Percentiles rank a stretch among this genome's conserved stretches.
phyloP scores from a whole-genome alignment of 2,797 vertebrate genomes.

The Sarcoramphus papa region DNA sequence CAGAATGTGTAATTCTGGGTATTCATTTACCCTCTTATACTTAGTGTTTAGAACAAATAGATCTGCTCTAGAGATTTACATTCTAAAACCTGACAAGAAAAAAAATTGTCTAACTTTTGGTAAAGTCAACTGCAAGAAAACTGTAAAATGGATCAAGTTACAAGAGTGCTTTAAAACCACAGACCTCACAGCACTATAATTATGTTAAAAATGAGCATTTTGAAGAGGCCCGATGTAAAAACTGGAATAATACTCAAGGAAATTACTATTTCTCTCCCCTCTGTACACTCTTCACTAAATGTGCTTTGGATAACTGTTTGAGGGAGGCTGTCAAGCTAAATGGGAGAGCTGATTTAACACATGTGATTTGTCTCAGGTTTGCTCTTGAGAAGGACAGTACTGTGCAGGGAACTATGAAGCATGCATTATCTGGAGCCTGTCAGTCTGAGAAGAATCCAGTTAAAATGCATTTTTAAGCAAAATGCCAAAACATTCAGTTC shows the following conservation, averaged over 20 bases:
- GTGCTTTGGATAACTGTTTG: background rate
- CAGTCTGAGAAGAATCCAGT: background rate
- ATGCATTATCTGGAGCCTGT: background rate
- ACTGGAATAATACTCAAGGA: background rate
- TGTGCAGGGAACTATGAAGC: background rate
- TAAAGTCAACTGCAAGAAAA: background rate
- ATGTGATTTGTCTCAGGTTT: background rate
- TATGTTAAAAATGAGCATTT: background rate
- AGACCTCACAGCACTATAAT: background rate
- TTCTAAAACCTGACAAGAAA: background rate
- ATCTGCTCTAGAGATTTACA: background rate
- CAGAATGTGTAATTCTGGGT: background rate
- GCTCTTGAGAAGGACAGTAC: background rate
- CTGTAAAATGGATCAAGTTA: background rate
- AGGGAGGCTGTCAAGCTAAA: background rate
- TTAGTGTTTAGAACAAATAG: background rate
- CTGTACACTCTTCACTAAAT: background rate
- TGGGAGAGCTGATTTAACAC: background rate
- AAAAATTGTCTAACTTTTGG: rapidly evolving
- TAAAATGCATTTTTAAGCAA: background rate
- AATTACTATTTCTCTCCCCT: background rate
- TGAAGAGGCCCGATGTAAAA: background rate
- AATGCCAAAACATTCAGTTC: background rate
- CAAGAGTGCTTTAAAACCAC: background rate
- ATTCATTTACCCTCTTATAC: background rate